Conservation (phyloP, 2,797 vertebrate genomes). For the Sebastes oblongus region DNA sequence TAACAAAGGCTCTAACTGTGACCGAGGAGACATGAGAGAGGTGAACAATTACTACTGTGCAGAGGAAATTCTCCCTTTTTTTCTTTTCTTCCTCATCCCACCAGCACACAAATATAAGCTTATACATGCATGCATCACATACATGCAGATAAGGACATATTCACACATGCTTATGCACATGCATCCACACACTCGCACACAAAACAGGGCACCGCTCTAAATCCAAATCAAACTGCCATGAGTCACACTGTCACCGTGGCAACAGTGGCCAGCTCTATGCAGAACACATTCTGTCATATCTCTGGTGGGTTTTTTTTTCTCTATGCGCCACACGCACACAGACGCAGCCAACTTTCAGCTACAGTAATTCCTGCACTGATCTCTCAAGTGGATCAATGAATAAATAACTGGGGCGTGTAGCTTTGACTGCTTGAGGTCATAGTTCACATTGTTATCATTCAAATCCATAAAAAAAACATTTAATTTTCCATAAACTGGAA, state of each 20-base stretch:
- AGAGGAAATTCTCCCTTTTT: conserved; percentile 26
- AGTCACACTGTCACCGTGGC: conserved; percentile 86
- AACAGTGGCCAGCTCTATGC: conserved; percentile 81
- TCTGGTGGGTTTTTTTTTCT: conserved; percentile 18
- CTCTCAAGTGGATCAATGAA: conserved; percentile 54
- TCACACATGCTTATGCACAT: conserved; percentile 13
- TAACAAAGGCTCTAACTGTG: conserved; percentile 72
- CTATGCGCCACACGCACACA: conserved; percentile 25
- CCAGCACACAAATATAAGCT: conserved; percentile 30
- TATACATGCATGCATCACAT: conserved; percentile 19
- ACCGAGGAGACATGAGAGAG: conserved; percentile 52
- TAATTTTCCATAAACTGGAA: not conserved
- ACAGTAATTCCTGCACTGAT: conserved; percentile 70
- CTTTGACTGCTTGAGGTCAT: conserved; percentile 43
- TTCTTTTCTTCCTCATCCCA: conserved; percentile 15
- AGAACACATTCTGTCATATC: conserved; percentile 80
- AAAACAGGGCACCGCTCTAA: conserved; percentile 73
- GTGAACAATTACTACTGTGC: conserved; percentile 37
- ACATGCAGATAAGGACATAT: conserved; percentile 4
- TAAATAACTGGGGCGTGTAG: conserved; percentile 38
- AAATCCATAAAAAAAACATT: conserved; percentile 14
- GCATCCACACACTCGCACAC: conserved; percentile 14
- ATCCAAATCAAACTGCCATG: conserved; percentile 82
- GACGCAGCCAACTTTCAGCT: conserved; percentile 53
- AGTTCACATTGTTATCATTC: conserved; percentile 43